These are phyloP conservation scores for Halcyon chelicuti DNA, from an alignment of 2,797 vertebrate genomes.

Conservation along the genomic window DNA sequence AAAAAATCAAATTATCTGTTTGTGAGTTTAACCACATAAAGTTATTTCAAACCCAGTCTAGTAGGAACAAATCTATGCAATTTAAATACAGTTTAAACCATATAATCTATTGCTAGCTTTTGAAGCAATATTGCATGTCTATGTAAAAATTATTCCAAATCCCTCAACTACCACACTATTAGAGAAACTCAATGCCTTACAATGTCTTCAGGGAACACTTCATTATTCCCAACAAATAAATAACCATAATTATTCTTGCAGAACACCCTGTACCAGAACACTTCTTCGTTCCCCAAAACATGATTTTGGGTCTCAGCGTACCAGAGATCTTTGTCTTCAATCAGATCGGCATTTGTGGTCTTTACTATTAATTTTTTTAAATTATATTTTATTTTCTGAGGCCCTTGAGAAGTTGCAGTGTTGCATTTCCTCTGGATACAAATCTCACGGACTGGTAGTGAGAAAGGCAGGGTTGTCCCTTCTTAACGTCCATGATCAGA, in stretches of 20 bases:
- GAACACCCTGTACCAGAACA: not conserved
- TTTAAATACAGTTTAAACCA: not conserved
- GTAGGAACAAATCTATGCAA: not conserved
- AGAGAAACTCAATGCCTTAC: not conserved
- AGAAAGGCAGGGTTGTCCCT: not conserved
- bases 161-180: not conserved
- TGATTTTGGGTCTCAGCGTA: not conserved
- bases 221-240: not conserved
- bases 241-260: not conserved
- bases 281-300: not conserved
- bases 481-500: not conserved
- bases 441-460: not conserved
- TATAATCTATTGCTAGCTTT: not conserved
- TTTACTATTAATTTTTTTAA: not conserved
- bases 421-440: not conserved
- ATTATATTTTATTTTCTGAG: not conserved
- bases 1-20: not conserved
- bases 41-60: not conserved
- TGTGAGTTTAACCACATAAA: not conserved
- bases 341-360: not conserved
- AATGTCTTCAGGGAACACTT: not conserved
- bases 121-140: not conserved
- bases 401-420: not conserved
- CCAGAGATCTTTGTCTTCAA: not conserved
- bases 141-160: slow-evolving; percentile 10